Conservation (phyloP, 2,888 invertebrate genomes). For the Ariolimax columbianus region DNA sequence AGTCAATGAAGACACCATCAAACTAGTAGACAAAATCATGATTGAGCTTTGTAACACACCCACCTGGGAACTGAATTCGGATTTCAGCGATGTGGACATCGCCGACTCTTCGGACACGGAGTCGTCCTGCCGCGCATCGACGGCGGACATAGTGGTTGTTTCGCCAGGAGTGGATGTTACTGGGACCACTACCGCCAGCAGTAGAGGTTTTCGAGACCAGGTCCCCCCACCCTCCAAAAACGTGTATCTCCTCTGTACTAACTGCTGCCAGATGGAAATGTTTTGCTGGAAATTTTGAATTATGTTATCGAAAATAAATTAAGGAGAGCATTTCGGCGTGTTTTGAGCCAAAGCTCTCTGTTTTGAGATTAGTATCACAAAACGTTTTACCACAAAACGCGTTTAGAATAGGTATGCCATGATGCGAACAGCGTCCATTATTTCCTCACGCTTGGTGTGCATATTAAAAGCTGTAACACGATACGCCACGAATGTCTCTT, state of each 20-base stretch:
- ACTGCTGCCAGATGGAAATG: conserved; percentile 11
- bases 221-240: conserved; percentile 10
- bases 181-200: conserved; percentile 9
- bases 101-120: conserved; percentile 52
- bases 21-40: neutral
- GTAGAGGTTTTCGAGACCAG: neutral
- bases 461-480: neutral
- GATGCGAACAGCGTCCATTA: neutral
- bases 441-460: neutral
- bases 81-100: conserved; percentile 52
- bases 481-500: no score
- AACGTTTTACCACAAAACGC: conserved; percentile 7
- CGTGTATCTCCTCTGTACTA: neutral
- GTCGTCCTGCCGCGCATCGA: conserved; percentile 52
- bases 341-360: conserved; percentile 40
- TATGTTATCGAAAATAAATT: neutral
- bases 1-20: neutral
- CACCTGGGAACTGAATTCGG: conserved; percentile 52
- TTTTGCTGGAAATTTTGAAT: conserved; percentile 12
- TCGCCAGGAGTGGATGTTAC: conserved; percentile 43
- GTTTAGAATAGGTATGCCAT: neutral
- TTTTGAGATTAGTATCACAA: conserved; percentile 41
- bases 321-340: conserved; percentile 41
- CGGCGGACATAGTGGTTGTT: conserved; percentile 49
- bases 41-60: neutral